Percentiles rank a stretch among this genome's conserved stretches.
phyloP scores from a whole-genome alignment of 2,888 invertebrate genomes.

The Chrysolina americana region DNA sequence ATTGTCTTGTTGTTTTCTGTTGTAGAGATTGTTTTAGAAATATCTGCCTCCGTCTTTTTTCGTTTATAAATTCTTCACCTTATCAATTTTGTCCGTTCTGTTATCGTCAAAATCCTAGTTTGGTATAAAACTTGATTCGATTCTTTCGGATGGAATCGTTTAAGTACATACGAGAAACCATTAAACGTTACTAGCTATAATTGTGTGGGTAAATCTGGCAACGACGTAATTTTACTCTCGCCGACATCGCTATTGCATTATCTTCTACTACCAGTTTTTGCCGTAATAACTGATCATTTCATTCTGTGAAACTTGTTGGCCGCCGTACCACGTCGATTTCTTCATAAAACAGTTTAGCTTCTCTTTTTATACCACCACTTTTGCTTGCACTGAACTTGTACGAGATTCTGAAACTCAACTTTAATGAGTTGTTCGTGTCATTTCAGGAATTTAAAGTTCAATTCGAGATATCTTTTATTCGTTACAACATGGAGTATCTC shows the following conservation, averaged over 20 bases:
- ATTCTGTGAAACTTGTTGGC: constrained; percentile 44
- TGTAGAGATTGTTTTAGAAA: too few species aligned
- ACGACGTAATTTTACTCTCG: constrained; percentile 35
- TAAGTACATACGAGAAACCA: neutral
- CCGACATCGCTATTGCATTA: constrained; percentile 32
- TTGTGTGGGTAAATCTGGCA: constrained; percentile 18
- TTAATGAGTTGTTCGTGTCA: neutral
- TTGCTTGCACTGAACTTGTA: constrained; percentile 30
- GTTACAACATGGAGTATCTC: too few species aligned
- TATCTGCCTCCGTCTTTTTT: too few species aligned
- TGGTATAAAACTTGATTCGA: too few species aligned
- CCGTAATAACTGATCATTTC: constrained; percentile 36
- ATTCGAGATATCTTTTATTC: too few species aligned
- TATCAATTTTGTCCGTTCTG: too few species aligned
- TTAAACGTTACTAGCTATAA: neutral
- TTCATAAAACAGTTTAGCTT: constrained; percentile 30
- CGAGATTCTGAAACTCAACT: constrained; percentile 1
- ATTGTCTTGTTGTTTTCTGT: too few species aligned
- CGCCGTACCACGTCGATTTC: constrained; percentile 41
- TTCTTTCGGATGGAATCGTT: too few species aligned
- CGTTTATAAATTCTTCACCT: too few species aligned
- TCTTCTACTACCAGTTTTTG: constrained; percentile 45
- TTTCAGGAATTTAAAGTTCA: neutral
- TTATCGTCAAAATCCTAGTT: too few species aligned
- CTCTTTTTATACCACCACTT: constrained; percentile 35